Evolutionary conservation across 2,888 invertebrate species (phyloP).

Genomic region (Troilus luridus): DNA sequence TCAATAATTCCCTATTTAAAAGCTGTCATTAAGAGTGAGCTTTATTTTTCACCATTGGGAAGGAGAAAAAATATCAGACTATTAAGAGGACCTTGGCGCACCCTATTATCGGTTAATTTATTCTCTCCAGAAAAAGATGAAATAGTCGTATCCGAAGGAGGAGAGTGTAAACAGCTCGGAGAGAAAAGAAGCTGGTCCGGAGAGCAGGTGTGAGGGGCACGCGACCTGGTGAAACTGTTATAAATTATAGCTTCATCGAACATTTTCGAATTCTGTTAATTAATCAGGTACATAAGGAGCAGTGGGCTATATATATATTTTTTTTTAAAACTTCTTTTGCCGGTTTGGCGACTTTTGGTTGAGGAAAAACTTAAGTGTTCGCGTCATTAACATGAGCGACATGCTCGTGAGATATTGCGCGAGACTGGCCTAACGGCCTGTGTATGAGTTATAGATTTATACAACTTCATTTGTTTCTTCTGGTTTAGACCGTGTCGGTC

Average conservation of each 20-base stretch:
- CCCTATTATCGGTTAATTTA: not conserved
- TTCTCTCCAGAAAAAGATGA: constrained; percentile 7
- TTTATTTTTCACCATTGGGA: not conserved
- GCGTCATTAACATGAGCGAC: no score
- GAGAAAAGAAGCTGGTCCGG: not conserved
- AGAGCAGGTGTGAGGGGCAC: not conserved
- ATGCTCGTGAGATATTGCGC: no score
- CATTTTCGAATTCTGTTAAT: constrained; percentile 12
- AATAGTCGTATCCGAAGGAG: not conserved
- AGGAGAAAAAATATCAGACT: not conserved
- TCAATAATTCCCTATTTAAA: not conserved
- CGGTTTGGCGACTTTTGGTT: no score
- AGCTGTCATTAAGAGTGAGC: not conserved
- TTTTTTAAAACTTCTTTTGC: no score
- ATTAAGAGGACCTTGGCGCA: not conserved
- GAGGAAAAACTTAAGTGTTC: no score
- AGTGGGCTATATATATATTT: not conserved
- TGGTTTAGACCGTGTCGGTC: no score
- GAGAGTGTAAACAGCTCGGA: not conserved
- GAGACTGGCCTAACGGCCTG: no score
- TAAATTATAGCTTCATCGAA: not conserved
- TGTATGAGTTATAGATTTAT: no score
- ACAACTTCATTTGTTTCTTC: no score
- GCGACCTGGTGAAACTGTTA: not conserved
- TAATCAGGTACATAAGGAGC: not conserved